phyloP scores from a whole-genome alignment of 2,888 invertebrate species.

The Xestoiulus laeticollis region DNA sequence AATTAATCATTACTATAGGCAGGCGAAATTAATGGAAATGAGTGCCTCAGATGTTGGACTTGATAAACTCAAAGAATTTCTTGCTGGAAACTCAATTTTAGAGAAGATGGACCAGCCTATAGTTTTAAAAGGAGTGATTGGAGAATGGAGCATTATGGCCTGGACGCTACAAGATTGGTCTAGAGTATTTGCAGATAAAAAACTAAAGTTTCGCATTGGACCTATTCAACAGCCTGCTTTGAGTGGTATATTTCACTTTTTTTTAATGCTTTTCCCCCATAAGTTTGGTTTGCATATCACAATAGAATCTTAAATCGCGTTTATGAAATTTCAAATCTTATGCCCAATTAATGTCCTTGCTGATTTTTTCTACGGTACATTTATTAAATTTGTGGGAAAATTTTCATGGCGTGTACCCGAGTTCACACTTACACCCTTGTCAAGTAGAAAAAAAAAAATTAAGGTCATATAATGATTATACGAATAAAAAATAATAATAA shows the following conservation, averaged over 20 bases:
- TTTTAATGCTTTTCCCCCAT: too few relatives aligned
- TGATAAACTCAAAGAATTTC: background rate
- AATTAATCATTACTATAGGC: background rate
- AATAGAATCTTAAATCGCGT: too few relatives aligned
- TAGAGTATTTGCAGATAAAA: slow-evolving; percentile 65
- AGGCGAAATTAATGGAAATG: background rate
- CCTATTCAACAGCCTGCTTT: background rate
- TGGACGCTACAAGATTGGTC: slow-evolving; percentile 70
- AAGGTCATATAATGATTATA: background rate
- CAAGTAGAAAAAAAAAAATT: background rate
- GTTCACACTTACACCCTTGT: background rate
- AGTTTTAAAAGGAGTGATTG: slow-evolving; percentile 54
- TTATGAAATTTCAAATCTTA: background rate
- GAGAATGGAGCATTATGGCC: slow-evolving; percentile 54
- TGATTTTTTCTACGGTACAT: background rate
- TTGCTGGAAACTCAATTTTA: background rate
- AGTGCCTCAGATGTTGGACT: background rate
- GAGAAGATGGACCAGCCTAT: slow-evolving; percentile 47
- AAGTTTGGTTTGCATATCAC: too few relatives aligned
- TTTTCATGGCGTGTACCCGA: background rate
- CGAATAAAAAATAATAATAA: too few relatives aligned
- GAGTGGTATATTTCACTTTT: background rate
- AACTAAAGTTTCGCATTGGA: slow-evolving; percentile 53
- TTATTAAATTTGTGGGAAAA: slow-evolving; percentile 26
- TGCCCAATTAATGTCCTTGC: background rate